phyloP scores from a whole-genome alignment of 35 echinoderm and acorn worm genomes.

The Diadema setosum region DNA sequence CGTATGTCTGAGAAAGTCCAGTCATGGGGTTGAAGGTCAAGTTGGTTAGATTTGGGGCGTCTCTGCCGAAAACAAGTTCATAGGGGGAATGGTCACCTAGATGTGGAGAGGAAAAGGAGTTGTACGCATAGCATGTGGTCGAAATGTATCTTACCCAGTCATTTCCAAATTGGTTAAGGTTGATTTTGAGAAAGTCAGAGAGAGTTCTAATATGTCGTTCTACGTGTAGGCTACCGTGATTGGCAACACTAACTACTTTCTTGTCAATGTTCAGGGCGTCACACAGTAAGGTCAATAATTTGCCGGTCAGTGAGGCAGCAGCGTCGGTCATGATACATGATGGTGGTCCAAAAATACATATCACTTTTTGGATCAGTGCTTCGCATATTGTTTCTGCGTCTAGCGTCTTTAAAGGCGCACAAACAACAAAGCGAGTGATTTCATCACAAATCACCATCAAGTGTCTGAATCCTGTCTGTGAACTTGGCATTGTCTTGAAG shows the following conservation, averaged over 20 bases:
- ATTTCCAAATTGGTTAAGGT: constrained; percentile 27
- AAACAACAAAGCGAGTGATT: constrained; percentile 34
- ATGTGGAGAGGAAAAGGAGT: constrained; percentile 42
- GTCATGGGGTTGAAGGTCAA: constrained; percentile 29
- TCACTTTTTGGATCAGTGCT: constrained; percentile 50
- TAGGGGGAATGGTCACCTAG: constrained; percentile 43
- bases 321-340: constrained; percentile 36
- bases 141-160: constrained; percentile 44
- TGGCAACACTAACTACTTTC: neutral
- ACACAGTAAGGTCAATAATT: constrained; percentile 19
- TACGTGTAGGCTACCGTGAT: constrained; percentile 3
- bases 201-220: constrained; percentile 25
- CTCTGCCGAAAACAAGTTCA: constrained; percentile 39
- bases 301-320: constrained; percentile 15
- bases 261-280: constrained; percentile 1
- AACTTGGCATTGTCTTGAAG: constrained; percentile 48
- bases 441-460: too few species aligned
- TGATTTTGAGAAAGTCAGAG: neutral
- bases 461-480: constrained; percentile 19
- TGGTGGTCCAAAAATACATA: constrained; percentile 49
- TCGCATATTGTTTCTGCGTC: too few species aligned
- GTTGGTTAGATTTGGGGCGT: constrained; percentile 16
- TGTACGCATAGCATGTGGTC: constrained; percentile 42
- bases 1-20: neutral
- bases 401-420: constrained; percentile 28